Conservation (phyloP, 2,888 invertebrate genomes). For the Dromius quadrimaculatus region DNA sequence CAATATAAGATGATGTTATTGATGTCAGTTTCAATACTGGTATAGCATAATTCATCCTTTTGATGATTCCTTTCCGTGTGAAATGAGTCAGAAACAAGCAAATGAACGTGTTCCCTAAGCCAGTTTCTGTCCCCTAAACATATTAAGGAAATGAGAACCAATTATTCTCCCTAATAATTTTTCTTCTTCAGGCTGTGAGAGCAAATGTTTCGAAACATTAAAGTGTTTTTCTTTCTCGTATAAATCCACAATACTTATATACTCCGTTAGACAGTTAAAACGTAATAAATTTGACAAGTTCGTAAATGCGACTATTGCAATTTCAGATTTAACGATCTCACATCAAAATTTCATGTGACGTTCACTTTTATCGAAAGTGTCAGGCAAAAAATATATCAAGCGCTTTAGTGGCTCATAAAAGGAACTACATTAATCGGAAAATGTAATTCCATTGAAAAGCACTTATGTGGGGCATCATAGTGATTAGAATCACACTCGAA, state of each 20-base stretch:
- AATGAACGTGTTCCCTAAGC: conserved; percentile 20
- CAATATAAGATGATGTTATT: too few relatives aligned
- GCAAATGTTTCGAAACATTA: conserved; percentile 20
- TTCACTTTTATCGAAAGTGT: conserved; percentile 28
- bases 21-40: too few relatives aligned
- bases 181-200: conserved; percentile 26
- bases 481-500: background rate
- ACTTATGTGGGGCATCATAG: background rate
- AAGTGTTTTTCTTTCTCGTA: too few relatives aligned
- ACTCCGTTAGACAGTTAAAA: conserved; percentile 10
- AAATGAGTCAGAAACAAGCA: conserved; percentile 29
- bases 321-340: conserved; percentile 5
- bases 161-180: conserved; percentile 33
- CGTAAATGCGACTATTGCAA: conserved; percentile 20
- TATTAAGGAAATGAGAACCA: conserved; percentile 33
- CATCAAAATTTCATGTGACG: conserved; percentile 30
- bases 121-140: conserved; percentile 28
- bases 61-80: conserved; percentile 30
- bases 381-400: conserved; percentile 21
- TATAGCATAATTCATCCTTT: too few relatives aligned
- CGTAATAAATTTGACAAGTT: conserved; percentile 21
- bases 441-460: conserved; percentile 16
- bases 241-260: conserved; percentile 11
- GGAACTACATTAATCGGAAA: conserved; percentile 30
- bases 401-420: conserved; percentile 10